These are phyloP conservation scores for Falcunculus frontatus DNA, from an alignment of 2,113 vertebrate species.

Conservation along the genomic window DNA sequence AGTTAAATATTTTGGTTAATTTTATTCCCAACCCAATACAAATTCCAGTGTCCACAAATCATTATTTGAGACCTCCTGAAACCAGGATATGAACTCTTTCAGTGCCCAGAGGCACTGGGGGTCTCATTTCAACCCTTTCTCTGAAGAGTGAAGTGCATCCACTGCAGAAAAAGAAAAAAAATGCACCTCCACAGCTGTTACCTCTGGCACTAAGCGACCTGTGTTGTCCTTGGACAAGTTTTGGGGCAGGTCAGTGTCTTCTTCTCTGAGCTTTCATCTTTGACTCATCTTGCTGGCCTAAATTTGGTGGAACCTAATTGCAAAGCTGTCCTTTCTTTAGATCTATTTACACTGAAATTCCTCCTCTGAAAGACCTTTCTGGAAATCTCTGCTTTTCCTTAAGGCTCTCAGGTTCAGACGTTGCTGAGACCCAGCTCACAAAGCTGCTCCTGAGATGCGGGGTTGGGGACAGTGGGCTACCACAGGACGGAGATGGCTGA, in stretches of 20 bases:
- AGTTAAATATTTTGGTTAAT: neutral
- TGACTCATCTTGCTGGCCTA: neutral
- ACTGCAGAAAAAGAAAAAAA: neutral
- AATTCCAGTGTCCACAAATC: neutral
- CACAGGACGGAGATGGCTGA: neutral
- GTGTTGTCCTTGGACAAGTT: neutral
- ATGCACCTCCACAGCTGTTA: neutral
- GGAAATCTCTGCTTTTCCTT: neutral
- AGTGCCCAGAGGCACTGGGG: too few species aligned
- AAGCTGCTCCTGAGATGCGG: rapidly evolving
- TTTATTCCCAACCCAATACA: neutral
- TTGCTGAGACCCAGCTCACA: rapidly evolving
- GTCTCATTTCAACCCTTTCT: neutral
- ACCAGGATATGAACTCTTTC: neutral
- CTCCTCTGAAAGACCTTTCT: neutral
- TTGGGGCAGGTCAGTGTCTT: neutral
- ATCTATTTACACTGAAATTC: neutral
- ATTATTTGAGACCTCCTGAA: neutral
- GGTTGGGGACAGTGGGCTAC: neutral
- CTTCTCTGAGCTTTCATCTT: neutral
- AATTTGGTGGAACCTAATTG: neutral
- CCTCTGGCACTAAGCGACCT: neutral
- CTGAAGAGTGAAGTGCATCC: neutral
- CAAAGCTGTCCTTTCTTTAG: neutral
- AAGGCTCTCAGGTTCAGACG: neutral